These are phyloP conservation scores for Rhogogaster chlorosoma DNA, from an alignment of 2,888 invertebrate species.

Conservation along the genomic window DNA sequence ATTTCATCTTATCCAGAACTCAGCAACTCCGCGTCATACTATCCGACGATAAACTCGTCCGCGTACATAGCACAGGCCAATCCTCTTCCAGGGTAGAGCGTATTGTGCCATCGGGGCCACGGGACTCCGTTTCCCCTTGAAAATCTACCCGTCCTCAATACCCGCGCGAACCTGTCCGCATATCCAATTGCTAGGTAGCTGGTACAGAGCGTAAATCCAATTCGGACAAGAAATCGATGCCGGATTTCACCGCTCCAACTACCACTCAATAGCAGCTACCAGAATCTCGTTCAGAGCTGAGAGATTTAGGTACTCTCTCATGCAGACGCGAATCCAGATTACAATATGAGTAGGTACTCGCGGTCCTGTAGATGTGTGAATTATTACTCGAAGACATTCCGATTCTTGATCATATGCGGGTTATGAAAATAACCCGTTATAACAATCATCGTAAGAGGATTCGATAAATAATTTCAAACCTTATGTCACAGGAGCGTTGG, in stretches of 20 bases:
- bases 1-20: slow-evolving; percentile 15
- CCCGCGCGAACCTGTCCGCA: slow-evolving; percentile 13
- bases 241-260: slow-evolving; percentile 33
- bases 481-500: not conserved
- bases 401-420: not conserved
- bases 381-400: not conserved
- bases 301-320: slow-evolving; percentile 28
- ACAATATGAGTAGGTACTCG: not conserved
- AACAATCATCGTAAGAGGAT: not conserved
- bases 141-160: not conserved
- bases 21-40: not conserved
- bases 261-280: slow-evolving; percentile 9
- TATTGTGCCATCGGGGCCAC: slow-evolving; percentile 4
- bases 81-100: not conserved
- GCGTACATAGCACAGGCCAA: not conserved
- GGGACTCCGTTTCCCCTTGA: not conserved
- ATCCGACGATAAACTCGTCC: not conserved
- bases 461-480: not conserved
- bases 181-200: slow-evolving; percentile 11
- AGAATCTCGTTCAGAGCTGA: slow-evolving; percentile 40
- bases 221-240: slow-evolving; percentile 45
- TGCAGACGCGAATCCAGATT: slow-evolving; percentile 23
- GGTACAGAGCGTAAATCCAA: slow-evolving; percentile 35
- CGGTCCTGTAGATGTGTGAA: not conserved
- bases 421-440: not conserved